Conservation (phyloP, 2,113 vertebrate genomes). For the Chaetodon trifascialis region DNA sequence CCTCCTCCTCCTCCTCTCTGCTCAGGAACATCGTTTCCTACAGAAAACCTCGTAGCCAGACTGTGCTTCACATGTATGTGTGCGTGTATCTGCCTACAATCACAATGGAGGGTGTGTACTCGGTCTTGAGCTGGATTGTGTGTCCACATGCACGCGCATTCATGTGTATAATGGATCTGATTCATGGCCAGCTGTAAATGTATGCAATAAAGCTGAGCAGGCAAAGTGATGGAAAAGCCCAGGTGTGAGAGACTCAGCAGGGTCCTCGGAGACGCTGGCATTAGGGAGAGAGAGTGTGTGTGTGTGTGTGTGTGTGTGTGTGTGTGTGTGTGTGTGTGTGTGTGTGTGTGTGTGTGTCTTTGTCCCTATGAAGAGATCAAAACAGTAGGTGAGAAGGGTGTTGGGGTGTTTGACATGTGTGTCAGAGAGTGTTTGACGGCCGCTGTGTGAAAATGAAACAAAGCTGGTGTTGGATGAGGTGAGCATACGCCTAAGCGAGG, state of each 20-base stretch:
- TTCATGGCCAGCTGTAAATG: constrained; percentile 55
- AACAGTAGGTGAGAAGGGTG: constrained; percentile 30
- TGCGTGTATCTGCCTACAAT: neutral
- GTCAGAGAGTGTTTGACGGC: constrained; percentile 26
- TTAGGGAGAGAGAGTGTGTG: constrained; percentile 3
- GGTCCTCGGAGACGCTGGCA: constrained; percentile 52
- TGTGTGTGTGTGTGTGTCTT: constrained; percentile 40
- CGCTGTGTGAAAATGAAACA: constrained; percentile 50
- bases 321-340: constrained; percentile 7
- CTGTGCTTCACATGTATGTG: neutral
- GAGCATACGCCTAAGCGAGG: constrained; percentile 7
- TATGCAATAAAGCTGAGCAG: constrained; percentile 65
- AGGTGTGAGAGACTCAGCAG: constrained; percentile 57
- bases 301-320: constrained; percentile 8
- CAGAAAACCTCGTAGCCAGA: constrained; percentile 12
- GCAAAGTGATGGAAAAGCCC: constrained; percentile 54
- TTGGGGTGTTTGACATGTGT: constrained; percentile 25
- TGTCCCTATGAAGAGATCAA: constrained; percentile 54
- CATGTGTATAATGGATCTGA: constrained; percentile 51
- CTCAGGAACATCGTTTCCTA: neutral
- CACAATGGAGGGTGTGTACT: constrained; percentile 13
- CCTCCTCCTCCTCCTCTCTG: too few species aligned
- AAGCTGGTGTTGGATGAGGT: constrained; percentile 42
- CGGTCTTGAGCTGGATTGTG: neutral
- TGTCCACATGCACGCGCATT: neutral